Percentiles rank a stretch among this genome's conserved stretches.
Conservation (phyloP, 2,113 vertebrate species). For the Psammodynastes pulverulentus region DNA sequence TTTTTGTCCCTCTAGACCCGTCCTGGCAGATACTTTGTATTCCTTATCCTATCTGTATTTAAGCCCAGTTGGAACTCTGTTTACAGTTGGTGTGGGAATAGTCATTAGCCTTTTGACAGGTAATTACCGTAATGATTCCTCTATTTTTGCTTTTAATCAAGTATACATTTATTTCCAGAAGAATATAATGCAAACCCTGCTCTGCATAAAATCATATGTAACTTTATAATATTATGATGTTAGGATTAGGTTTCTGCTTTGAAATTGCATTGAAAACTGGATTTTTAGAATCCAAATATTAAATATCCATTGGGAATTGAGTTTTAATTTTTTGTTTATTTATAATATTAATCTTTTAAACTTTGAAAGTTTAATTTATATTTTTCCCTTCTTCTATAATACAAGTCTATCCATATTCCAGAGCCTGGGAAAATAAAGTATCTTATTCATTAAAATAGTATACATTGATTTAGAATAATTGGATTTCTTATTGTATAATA, state of each 20-base stretch:
- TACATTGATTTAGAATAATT: not conserved
- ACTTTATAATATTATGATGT: not conserved
- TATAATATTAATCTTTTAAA: not conserved
- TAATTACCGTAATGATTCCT: constrained; percentile 49
- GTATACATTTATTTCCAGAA: not conserved
- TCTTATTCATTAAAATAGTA: not conserved
- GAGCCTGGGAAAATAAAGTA: not conserved
- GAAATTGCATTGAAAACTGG: not conserved
- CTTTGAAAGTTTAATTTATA: not conserved
- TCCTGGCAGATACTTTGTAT: constrained; percentile 76
- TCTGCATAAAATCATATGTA: not conserved
- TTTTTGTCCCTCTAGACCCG: constrained; percentile 61
- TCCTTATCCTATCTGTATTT: constrained; percentile 81
- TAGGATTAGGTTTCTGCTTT: not conserved
- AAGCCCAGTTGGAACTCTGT: constrained; percentile 77
- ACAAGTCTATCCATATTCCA: not conserved
- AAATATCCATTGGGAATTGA: not conserved
- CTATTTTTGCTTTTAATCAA: constrained; percentile 14
- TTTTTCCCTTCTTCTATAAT: not conserved
- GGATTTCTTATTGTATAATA: not conserved
- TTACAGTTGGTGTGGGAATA: constrained; percentile 72
- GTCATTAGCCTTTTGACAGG: constrained; percentile 78
- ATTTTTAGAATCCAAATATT: not conserved
- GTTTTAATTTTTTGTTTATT: not conserved
- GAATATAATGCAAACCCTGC: not conserved